Base-by-base conservation (phyloP, 2,113 vertebrate genomes). In the Microcebus tavaratra region DNA sequence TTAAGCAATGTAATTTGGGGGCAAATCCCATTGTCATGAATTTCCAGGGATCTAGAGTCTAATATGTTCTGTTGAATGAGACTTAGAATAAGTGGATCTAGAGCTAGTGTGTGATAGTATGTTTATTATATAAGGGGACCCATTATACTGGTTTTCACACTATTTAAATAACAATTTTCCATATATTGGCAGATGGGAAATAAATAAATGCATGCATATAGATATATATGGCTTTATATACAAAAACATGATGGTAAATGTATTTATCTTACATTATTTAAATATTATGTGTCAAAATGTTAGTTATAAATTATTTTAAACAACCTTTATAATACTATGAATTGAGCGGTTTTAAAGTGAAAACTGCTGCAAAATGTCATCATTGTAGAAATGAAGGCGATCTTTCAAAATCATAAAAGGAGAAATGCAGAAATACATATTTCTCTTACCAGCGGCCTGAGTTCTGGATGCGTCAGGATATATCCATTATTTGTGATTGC, bases 401-500 rank as follows among this genome's bases (percentile, higher is more conserved):
- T 31, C 73, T 70, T 76, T 68, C 59, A 72, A 94, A 88, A 61
- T 48, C 88, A 68, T 45, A 79, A 90, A 70, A 70, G 81, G 31
- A 97, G 63, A 95, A 98, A 96, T 27, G 93, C 18, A 92, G 45
- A 21, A 93, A 72, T 55, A 97, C 91, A 85, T 0, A 59, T 39
- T n/a, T 90, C 96, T 98, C 99, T 99, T 99, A 99, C 99, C 98
- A 99, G 98, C 76, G 99, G 99, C 86, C 99, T 99, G 70, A 99
- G 99, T 97, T 99, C 99, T 81, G 99, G 99, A 95, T 99, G 99
- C 42, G 99, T 99, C 98, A 99, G 98, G 98, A 99, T 99, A 97
- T 99, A 99, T 96, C 99, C 99, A 29, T 99, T 99, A 99, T 99
- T 99, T 88, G 99, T 99, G 98, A 99, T 99, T 97, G 99, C 99